Conservation (phyloP, 2,797 vertebrate genomes). For the Phaenicophaeus curvirostris region DNA sequence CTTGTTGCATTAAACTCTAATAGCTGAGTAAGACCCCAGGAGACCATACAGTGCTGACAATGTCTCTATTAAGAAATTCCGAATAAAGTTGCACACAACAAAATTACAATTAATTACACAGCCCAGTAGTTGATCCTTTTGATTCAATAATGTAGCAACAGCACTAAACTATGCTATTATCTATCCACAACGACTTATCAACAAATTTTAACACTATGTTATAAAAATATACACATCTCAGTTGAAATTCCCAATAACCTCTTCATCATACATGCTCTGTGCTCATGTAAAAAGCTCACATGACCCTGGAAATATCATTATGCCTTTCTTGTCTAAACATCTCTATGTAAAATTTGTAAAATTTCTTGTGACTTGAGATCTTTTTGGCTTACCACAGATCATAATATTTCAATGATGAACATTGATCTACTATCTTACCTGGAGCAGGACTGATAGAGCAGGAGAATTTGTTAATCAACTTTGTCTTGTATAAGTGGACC, state of each 20-base stretch:
- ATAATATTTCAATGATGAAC: not conserved
- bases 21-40: not conserved
- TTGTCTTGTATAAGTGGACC: not conserved
- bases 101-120: not conserved
- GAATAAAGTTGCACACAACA: not conserved
- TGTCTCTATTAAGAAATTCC: not conserved
- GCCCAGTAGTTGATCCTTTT: not conserved
- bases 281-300: not conserved
- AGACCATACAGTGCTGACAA: not conserved
- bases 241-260: not conserved
- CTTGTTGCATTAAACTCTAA: not conserved
- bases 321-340: not conserved
- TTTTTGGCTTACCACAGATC: not conserved
- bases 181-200: not conserved
- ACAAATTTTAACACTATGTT: not conserved
- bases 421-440: not conserved
- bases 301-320: not conserved
- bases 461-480: not conserved
- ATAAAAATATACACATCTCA: not conserved
- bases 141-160: not conserved
- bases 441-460: not conserved
- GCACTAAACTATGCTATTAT: not conserved
- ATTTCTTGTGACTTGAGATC: not conserved
- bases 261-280: accelerated
- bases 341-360: not conserved